Evolutionary conservation across 2,113 vertebrate genomes (phyloP).

Genomic region (Actenoides lindsayi): DNA sequence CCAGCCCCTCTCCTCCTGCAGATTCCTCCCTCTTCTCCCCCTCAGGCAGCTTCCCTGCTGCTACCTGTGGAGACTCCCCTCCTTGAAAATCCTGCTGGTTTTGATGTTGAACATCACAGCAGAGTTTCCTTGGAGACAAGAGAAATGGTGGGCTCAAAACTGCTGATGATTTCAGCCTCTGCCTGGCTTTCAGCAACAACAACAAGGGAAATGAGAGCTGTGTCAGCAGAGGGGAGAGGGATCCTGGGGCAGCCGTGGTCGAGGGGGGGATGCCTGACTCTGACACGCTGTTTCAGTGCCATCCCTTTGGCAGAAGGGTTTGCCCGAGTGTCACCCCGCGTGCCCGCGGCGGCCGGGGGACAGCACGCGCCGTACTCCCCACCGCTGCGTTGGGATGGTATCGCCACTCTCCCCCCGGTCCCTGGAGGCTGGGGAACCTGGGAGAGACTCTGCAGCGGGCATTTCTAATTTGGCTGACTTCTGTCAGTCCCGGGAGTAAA

Average conservation of each 20-base stretch:
- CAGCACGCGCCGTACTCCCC: neutral
- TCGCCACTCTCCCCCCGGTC: neutral
- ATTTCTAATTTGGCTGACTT: constrained; percentile 47
- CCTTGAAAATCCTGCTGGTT: neutral
- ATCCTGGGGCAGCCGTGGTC: fast-evolving
- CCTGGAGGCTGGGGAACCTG: neutral
- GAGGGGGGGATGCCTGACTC: neutral
- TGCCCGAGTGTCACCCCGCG: fast-evolving
- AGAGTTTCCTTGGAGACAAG: constrained; percentile 39
- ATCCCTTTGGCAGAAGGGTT: neutral
- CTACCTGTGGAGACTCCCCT: neutral
- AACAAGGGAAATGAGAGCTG: neutral
- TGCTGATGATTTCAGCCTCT: neutral
- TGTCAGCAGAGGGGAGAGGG: neutral
- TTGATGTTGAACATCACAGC: neutral
- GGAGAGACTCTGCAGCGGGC: neutral
- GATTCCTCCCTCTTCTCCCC: neutral
- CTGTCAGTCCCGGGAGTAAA: constrained; percentile 7
- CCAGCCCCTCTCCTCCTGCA: neutral
- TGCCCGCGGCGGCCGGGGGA: neutral
- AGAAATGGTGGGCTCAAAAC: neutral
- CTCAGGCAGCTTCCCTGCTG: neutral
- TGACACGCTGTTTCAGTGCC: neutral
- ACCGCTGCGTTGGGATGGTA: neutral
- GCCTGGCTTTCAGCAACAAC: neutral